phyloP scores from a whole-genome alignment of 2,797 vertebrate species.

The Sebastiscus tertius region DNA sequence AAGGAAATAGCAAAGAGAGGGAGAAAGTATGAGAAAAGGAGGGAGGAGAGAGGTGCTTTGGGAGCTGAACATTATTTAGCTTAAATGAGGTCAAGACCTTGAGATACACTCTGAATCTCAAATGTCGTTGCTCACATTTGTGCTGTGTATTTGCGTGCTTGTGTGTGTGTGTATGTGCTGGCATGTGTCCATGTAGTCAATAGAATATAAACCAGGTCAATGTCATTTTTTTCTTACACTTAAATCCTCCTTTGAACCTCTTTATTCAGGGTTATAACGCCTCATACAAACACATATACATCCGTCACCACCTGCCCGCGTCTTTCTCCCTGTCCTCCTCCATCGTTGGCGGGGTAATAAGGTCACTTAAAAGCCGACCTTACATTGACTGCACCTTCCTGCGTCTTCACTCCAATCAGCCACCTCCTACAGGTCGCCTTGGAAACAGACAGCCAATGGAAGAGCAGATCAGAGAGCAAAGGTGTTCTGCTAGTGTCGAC shows the following conservation, averaged over 20 bases:
- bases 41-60: constrained; percentile 53
- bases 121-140: constrained; percentile 77
- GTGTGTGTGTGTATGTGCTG: constrained; percentile 5
- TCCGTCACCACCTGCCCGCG: neutral
- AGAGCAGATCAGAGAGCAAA: constrained; percentile 52
- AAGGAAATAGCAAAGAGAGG: constrained; percentile 16
- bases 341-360: constrained; percentile 41
- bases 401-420: constrained; percentile 61
- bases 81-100: constrained; percentile 85
- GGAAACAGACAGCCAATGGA: constrained; percentile 66
- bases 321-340: neutral
- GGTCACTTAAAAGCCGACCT: constrained; percentile 56
- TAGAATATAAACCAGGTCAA: constrained; percentile 61
- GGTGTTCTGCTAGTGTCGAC: constrained; percentile 44
- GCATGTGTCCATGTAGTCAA: constrained; percentile 31
- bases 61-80: constrained; percentile 78
- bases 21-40: constrained; percentile 22
- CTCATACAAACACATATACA: constrained; percentile 19
- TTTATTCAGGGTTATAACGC: constrained; percentile 23
- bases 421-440: constrained; percentile 62
- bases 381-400: constrained; percentile 44
- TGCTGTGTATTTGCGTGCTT: constrained; percentile 19
- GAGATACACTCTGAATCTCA: constrained; percentile 79
- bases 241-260: constrained; percentile 44
- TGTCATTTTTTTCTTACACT: constrained; percentile 44